These are phyloP conservation scores for Chrysocyon brachyurus DNA, from an alignment of 2,797 vertebrate species.

Conservation along the genomic window DNA sequence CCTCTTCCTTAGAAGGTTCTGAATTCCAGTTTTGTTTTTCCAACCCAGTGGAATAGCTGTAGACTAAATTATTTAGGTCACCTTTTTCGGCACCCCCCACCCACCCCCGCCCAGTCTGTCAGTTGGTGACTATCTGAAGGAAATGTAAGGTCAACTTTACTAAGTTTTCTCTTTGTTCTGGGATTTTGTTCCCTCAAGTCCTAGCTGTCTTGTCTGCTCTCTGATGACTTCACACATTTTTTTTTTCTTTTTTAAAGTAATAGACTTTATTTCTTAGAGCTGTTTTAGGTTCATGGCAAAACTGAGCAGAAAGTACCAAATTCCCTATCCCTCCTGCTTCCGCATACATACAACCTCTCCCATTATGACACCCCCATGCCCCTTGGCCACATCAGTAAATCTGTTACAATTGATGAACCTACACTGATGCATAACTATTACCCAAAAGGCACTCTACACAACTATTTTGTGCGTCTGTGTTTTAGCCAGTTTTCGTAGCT, in stretches of 20 bases:
- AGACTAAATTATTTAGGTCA: neutral
- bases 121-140: neutral
- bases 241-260: neutral
- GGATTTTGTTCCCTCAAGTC: neutral
- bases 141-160: neutral
- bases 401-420: neutral
- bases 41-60: neutral
- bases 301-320: neutral
- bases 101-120: neutral
- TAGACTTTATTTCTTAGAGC: neutral
- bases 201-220: neutral
- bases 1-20: neutral
- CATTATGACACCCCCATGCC: neutral
- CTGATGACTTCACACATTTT: neutral
- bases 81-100: neutral
- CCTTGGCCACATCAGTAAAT: neutral
- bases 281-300: neutral
- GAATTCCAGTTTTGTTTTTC: constrained; percentile 26
- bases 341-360: neutral
- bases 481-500: neutral
- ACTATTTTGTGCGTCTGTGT: neutral
- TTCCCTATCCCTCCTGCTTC: neutral
- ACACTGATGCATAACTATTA: neutral
- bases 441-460: neutral
- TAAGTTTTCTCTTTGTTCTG: constrained; percentile 29